These are phyloP conservation scores for Falco columbarius DNA, from an alignment of 2,797 vertebrate species.

Conservation along the genomic window DNA sequence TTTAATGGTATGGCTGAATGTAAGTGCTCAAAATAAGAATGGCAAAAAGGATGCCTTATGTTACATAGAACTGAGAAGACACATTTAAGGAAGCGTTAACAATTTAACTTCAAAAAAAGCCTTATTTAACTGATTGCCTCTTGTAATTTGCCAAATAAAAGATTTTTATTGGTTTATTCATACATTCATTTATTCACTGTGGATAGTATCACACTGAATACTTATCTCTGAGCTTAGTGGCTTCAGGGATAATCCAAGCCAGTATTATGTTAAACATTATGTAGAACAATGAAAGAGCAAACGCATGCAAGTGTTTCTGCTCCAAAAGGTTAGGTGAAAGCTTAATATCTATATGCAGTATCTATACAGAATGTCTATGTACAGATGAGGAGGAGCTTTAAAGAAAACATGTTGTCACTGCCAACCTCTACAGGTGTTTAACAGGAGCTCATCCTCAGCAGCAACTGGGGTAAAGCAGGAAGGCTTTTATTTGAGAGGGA, in stretches of 20 bases:
- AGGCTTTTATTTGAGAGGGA: neutral
- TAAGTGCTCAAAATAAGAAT: neutral
- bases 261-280: neutral
- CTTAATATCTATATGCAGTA: neutral
- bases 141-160: constrained; percentile 2
- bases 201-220: neutral
- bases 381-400: neutral
- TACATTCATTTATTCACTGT: neutral
- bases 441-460: neutral
- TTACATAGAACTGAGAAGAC: neutral
- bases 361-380: neutral
- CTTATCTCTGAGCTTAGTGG: neutral
- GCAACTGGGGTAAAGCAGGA: neutral
- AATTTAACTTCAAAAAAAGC: neutral
- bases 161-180: neutral
- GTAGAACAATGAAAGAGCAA: neutral
- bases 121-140: neutral
- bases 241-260: constrained; percentile 26
- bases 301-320: neutral
- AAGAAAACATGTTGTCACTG: neutral
- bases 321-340: neutral
- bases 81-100: neutral
- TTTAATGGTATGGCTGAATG: neutral
- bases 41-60: neutral
- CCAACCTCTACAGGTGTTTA: neutral